Evolutionary conservation across 2,888 invertebrate species (phyloP), one percentile per base, ranked within the genome.

Genomic region (Caenorhabditis drosophilae): DNA sequence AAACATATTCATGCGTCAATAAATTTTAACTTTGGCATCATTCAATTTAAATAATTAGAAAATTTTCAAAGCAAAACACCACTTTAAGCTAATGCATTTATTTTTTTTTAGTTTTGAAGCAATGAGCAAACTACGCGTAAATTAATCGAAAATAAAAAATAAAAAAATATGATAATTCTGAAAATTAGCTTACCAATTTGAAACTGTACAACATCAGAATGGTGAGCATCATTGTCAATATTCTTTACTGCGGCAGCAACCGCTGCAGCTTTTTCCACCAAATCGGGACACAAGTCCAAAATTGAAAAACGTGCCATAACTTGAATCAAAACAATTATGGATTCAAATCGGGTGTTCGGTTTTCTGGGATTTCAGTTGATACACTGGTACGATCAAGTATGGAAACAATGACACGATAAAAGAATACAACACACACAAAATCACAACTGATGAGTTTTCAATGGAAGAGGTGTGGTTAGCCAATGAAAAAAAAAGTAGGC

Each of bases 291-390:
- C 31, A 75, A 48, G n/a, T 75, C 66, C 50, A 63, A 16, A 50
- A 75, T 75, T 11, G 64, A 70, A 58, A 73, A 75, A 35, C 61
- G 46, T n/a, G 70, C 59, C 75, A 75, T 75, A 9, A 12, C 12
- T 31, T 6, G 12, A 31, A 12, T 31, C 31, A 6, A 12, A 31
- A n/a, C n/a, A n/a, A n/a, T n/a, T n/a, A n/a, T n/a, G n/a, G n/a
- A n/a, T n/a, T n/a, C n/a, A n/a, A n/a, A 31, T 31, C 31, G 31
- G 31, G 6, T 31, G 31, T 6, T 31, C 7, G 31, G 6, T 12
- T 6, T 6, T 31, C 12, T 6, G 31, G 31, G 31, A 9, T 6
- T 31, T 31, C 25, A 61, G 61, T 61, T 61, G 61, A 51, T 61
- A 61, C 51, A 61, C 61, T 61, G 55, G 46, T 34, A 46, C 50